Conservation (phyloP, 2,888 invertebrate species). For the Chironomus riparius region DNA sequence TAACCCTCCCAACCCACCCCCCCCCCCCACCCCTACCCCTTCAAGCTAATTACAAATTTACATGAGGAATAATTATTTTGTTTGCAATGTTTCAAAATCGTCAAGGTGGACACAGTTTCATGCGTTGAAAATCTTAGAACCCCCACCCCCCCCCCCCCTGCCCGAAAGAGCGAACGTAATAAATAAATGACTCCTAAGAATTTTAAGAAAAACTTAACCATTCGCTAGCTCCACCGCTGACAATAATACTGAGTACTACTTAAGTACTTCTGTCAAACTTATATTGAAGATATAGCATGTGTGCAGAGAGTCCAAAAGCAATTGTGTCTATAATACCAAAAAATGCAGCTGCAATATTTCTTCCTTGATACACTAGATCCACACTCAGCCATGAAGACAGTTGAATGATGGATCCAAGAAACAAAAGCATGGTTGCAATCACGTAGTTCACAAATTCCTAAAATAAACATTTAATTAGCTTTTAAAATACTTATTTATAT, state of each 20-base stretch:
- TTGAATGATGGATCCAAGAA: slow-evolving; percentile 72
- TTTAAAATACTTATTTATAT: too few relatives aligned
- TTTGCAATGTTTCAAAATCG: too few relatives aligned
- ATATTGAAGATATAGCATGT: slow-evolving; percentile 65
- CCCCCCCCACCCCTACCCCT: too few relatives aligned
- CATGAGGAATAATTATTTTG: too few relatives aligned
- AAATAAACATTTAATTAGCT: slow-evolving; percentile 34
- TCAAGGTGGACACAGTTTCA: too few relatives aligned
- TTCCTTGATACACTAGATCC: slow-evolving; percentile 38
- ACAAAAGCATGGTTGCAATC: slow-evolving; percentile 59
- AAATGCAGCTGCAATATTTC: slow-evolving; percentile 70
- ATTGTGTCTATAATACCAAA: slow-evolving; percentile 75
- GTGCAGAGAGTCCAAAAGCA: slow-evolving; percentile 68
- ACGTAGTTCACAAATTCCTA: slow-evolving; percentile 75
- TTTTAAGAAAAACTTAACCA: too few relatives aligned
- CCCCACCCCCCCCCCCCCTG: too few relatives aligned
- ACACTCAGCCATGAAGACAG: slow-evolving; percentile 52
- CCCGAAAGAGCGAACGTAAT: too few relatives aligned
- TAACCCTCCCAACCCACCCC: too few relatives aligned
- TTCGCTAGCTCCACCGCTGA: background rate
- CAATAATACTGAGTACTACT: background rate
- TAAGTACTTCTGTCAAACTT: slow-evolving; percentile 37
- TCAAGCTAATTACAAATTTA: too few relatives aligned
- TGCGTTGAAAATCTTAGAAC: too few relatives aligned
- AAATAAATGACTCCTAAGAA: too few relatives aligned